These are phyloP conservation scores for Drosophila parthenogenetica DNA, from an alignment of 2,888 invertebrate genomes.

Conservation along the genomic window DNA sequence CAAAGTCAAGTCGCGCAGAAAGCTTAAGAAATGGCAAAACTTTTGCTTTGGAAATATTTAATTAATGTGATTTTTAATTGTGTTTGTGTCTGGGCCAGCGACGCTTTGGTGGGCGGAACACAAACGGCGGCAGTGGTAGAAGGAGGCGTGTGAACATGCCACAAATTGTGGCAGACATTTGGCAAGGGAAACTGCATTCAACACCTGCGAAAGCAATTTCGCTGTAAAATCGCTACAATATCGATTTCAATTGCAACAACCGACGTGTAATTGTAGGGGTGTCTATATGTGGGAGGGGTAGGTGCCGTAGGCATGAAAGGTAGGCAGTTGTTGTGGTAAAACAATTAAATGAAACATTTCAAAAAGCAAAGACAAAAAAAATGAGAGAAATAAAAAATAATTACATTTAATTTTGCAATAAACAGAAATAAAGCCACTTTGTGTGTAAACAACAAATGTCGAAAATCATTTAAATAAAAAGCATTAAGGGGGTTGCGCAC, in stretches of 20 bases:
- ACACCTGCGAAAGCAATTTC: constrained; percentile 30
- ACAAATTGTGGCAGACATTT: constrained; percentile 34
- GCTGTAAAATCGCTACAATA: constrained; percentile 15
- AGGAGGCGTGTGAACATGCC: constrained; percentile 21
- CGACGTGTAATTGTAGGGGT: constrained; percentile 2
- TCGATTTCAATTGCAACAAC: constrained; percentile 18
- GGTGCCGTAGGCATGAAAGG: constrained; percentile 1
- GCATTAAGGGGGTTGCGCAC: constrained; percentile 22
- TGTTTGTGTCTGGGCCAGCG: constrained; percentile 45
- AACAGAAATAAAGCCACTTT: constrained; percentile 20
- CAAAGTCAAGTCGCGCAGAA: constrained; percentile 59
- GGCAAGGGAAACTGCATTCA: constrained; percentile 22
- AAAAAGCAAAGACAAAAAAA: not conserved
- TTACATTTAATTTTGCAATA: constrained; percentile 46
- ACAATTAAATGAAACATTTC: constrained; percentile 27
- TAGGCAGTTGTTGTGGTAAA: not conserved
- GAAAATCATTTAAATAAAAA: constrained; percentile 58
- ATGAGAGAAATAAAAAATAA: constrained; percentile 30
- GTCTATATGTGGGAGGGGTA: not conserved
- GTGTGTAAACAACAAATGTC: constrained; percentile 21
- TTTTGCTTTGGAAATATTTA: constrained; percentile 80
- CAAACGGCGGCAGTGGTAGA: not conserved
- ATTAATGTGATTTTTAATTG: constrained; percentile 81
- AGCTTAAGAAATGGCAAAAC: constrained; percentile 76
- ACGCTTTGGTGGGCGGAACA: not conserved